phyloP scores from a whole-genome alignment of 2,797 vertebrate species.

The Mormyrops boulengeri region DNA sequence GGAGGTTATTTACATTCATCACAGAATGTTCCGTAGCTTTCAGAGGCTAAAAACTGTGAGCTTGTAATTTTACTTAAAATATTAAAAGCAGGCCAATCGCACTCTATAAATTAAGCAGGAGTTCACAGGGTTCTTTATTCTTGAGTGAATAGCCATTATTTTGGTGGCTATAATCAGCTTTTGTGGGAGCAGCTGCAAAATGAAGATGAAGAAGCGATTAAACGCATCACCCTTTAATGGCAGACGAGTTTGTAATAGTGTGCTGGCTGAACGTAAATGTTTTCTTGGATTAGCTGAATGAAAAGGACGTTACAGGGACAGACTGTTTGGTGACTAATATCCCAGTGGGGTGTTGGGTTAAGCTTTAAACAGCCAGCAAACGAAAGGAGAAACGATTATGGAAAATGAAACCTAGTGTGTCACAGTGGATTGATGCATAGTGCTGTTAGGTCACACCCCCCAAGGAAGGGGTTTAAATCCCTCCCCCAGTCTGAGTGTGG shows the following conservation, averaged over 20 bases:
- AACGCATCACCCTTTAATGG: neutral
- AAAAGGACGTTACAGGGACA: neutral
- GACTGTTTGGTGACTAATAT: neutral
- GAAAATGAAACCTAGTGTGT: neutral
- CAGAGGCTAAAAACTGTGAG: neutral
- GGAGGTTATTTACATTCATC: neutral
- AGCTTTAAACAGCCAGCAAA: neutral
- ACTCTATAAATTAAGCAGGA: neutral
- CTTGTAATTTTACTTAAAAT: conserved; percentile 12
- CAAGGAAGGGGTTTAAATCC: neutral
- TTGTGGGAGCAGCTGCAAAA: neutral
- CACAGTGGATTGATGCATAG: neutral
- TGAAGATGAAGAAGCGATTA: neutral
- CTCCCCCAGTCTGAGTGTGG: neutral
- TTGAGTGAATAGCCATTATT: neutral
- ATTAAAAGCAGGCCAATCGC: neutral
- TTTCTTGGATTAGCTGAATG: neutral
- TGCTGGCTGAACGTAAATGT: neutral
- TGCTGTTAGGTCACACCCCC: neutral
- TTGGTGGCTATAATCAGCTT: neutral
- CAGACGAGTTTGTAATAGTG: neutral
- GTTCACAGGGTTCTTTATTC: neutral
- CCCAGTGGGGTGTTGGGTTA: neutral
- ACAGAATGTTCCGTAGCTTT: neutral
- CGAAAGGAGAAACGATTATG: neutral